These are phyloP conservation scores for Lepilemur septentrionalis DNA, from an alignment of 2,797 vertebrate species.

Conservation along the genomic window DNA sequence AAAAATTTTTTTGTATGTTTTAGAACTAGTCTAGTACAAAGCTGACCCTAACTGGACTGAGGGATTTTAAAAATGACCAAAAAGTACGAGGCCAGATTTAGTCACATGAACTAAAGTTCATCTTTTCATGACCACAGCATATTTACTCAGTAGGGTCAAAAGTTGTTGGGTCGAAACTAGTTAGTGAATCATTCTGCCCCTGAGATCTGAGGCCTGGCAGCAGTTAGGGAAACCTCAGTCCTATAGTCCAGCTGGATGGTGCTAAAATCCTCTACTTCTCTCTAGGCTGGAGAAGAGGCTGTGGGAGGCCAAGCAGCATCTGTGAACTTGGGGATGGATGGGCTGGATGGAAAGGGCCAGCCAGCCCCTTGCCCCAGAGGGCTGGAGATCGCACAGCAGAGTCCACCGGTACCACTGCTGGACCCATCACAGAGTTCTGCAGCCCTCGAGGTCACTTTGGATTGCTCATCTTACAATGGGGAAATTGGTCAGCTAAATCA, in stretches of 20 bases:
- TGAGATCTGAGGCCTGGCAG: neutral
- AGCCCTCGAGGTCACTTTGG: neutral
- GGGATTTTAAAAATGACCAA: constrained; percentile 7
- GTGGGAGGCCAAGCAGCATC: neutral
- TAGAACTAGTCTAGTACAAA: neutral
- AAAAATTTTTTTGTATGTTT: neutral
- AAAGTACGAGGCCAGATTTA: neutral
- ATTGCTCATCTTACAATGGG: neutral
- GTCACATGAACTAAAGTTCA: constrained; percentile 29
- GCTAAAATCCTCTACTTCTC: neutral
- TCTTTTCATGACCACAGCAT: neutral
- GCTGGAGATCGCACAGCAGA: neutral
- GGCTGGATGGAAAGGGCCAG: neutral
- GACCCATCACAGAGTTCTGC: neutral
- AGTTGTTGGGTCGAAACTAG: constrained; percentile 11
- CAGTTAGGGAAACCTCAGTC: neutral
- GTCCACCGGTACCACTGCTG: neutral
- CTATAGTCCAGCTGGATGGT: neutral
- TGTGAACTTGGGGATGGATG: neutral
- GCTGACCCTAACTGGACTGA: neutral
- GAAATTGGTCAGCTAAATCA: neutral
- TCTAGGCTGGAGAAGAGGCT: neutral
- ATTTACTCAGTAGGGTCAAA: constrained; percentile 49
- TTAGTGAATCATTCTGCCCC: neutral
- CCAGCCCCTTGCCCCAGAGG: neutral